Base-by-base conservation (phyloP, 2,113 vertebrate species). In the Caloenas nicobarica region DNA sequence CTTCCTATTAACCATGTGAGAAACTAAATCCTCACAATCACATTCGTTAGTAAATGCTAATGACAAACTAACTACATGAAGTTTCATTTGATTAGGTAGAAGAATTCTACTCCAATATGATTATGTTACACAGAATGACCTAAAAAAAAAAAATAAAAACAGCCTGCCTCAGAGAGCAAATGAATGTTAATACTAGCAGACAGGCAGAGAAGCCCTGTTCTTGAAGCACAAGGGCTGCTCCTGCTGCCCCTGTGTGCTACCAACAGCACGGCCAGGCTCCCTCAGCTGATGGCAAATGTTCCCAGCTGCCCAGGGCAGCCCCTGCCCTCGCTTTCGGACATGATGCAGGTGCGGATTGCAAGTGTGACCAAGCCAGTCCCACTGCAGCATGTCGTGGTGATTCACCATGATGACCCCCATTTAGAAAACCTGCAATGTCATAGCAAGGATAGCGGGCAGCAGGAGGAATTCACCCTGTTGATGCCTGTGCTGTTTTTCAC, bases 1-100 rank as follows among this genome's bases (percentile, higher is more conserved):
- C 89, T 98, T 95, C 86, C 97, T 97, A 97, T 98, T 98, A 98
- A 96, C 97, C 88, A 93, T 96, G 96, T 96, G 95, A 98, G 97
- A 97, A 97, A 95, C 97, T 97, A 97, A 98, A 98, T 95, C 94
- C 96, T 96, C 88, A 91, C 97, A 98, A 98, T 98, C 96, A 92
- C 97, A 98, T 98, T 96, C 72, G 79, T 97, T 97, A 95, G 95
- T 96, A 97, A 97, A 98, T 97, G 97, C 92, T 98, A 98, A 98
- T 81, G 97, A 97, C 97, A 98, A 98, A 95, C 96, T 97, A 98
- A 97, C 97, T 97, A 81, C 96, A 97, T 97, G 94, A 97, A 96
- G 91, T 91, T 97, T 95, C 72, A 57, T 98, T 97, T 97, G 97
- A 98, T 98, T 98, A 97, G 96, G 76, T 89, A 95, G 97, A 93